These are phyloP conservation scores for Gryllus longicercus DNA, from an alignment of 2,888 invertebrate genomes.

Conservation along the genomic window DNA sequence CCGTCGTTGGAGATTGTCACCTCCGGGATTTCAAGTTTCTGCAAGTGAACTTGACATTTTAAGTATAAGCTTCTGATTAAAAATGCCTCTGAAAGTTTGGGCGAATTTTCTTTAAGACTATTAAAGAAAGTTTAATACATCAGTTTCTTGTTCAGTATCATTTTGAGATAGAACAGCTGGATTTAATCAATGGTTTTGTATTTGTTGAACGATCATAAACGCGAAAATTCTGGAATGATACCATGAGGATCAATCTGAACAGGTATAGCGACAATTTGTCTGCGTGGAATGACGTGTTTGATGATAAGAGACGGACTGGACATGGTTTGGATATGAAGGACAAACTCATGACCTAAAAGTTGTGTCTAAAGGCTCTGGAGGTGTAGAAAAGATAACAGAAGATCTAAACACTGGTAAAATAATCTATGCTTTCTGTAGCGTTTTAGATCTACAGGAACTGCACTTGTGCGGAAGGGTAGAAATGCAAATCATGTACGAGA, in stretches of 20 bases:
- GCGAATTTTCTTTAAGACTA: no score
- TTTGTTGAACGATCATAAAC: no score
- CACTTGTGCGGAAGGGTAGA: constrained; percentile 84
- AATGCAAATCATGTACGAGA: constrained; percentile 91
- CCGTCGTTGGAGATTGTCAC: no score
- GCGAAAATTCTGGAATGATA: constrained; percentile 34
- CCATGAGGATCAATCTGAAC: constrained; percentile 84
- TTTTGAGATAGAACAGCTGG: no score
- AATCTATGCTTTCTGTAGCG: constrained; percentile 88
- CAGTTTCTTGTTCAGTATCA: no score
- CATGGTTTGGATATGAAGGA: constrained; percentile 88
- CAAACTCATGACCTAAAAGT: constrained; percentile 80
- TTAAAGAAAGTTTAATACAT: no score
- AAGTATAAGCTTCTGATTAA: no score
- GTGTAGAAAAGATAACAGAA: constrained; percentile 79
- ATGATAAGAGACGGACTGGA: constrained; percentile 80
- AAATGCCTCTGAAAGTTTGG: no score
- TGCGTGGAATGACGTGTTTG: constrained; percentile 87
- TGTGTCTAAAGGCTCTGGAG: constrained; percentile 61
- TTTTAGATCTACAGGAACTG: constrained; percentile 84
- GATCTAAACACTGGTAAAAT: constrained; percentile 90
- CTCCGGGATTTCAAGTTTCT: no score
- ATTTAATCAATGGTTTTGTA: no score
- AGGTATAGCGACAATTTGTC: constrained; percentile 75
- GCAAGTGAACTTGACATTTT: no score